These are phyloP conservation scores for Lithophane ornitopus DNA, from an alignment of 2,888 invertebrate species.

Conservation along the genomic window DNA sequence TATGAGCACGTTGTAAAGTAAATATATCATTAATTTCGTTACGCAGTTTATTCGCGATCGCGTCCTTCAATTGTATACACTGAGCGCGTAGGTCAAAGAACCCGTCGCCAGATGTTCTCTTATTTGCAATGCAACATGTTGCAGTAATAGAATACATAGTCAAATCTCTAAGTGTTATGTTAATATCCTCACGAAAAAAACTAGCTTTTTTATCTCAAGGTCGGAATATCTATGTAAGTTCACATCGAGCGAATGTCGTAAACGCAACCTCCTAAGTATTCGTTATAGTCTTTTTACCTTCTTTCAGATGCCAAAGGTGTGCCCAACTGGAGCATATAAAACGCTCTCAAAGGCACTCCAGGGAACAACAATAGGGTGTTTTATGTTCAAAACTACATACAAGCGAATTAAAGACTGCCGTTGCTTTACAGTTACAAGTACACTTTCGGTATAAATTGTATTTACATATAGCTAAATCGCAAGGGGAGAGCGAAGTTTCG, in stretches of 20 bases:
- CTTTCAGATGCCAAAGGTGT: constrained; percentile 74
- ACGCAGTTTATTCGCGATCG: constrained; percentile 22
- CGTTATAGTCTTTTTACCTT: constrained; percentile 67
- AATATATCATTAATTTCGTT: constrained; percentile 34
- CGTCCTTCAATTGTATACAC: constrained; percentile 54
- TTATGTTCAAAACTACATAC: constrained; percentile 76
- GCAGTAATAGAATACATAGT: constrained; percentile 43
- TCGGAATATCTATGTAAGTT: constrained; percentile 39
- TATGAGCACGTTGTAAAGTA: constrained; percentile 25
- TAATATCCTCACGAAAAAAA: constrained; percentile 36
- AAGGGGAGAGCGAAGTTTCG: constrained; percentile 61
- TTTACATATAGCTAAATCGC: constrained; percentile 64
- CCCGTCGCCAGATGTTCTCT: constrained; percentile 42
- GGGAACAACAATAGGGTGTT: constrained; percentile 83
- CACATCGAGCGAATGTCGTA: constrained; percentile 59
- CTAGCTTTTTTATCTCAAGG: constrained; percentile 39
- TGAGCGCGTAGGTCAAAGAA: constrained; percentile 57
- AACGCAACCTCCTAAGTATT: constrained; percentile 62
- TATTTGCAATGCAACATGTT: constrained; percentile 46
- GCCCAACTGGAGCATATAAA: constrained; percentile 80
- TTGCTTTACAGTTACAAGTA: constrained; percentile 71
- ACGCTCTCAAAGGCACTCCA: constrained; percentile 79
- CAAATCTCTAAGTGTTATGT: constrained; percentile 27
- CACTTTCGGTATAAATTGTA: constrained; percentile 70
- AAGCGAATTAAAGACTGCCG: constrained; percentile 74